Evolutionary conservation across 1,140 invertebrate genomes (phyloP), one percentile per base, ranked within the genome.

Genomic region (Caenorhabditis inopinata): DNA sequence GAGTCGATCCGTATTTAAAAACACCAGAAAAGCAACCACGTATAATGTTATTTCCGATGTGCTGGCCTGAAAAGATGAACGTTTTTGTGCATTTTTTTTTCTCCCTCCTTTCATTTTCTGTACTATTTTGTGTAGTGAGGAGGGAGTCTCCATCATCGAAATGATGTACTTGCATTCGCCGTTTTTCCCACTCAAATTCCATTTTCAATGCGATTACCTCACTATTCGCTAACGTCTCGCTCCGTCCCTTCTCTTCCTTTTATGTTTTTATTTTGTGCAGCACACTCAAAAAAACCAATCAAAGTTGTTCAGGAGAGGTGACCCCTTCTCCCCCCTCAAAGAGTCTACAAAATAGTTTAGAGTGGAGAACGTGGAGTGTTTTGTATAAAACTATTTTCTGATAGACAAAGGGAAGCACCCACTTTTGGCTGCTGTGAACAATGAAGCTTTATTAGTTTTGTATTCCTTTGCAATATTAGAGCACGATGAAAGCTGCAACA

Each of bases 1-100:
- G 76, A 9, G 53, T 53, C 7, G 76, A 62, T 62, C 76, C 76
- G 23, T 78, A 53, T 14, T 78, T 78, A 27, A 78, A 78, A n/a
- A 78, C 76, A 46, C 76, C 53, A 12, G 76, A 78, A 32, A 78
- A 78, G 38, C 76, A 78, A 18, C 76, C 76, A 11, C 76, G 32
- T 23, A 78, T 78, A 12, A 78, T 78, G 21, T 78, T 78, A 53
- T 78, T 78, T 29, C 76, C 76, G 16, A 78, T 78, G 76, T 78
- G 76, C 21, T 78, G 76, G 25, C 76, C 76, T 78, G 76, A 46
- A 78, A 62, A 74, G 38, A 42, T 42, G 38, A 7, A 7, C 38
- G 14, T 42, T 42, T 42, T 42, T 7, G 38, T 7, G 14, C 38
- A 42, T 42, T 42, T 35, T 58, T 58, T 32, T 21, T 21, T 68